These are phyloP conservation scores for Phyllopteryx taeniolatus DNA, from an alignment of 2,113 vertebrate species.

Conservation along the genomic window DNA sequence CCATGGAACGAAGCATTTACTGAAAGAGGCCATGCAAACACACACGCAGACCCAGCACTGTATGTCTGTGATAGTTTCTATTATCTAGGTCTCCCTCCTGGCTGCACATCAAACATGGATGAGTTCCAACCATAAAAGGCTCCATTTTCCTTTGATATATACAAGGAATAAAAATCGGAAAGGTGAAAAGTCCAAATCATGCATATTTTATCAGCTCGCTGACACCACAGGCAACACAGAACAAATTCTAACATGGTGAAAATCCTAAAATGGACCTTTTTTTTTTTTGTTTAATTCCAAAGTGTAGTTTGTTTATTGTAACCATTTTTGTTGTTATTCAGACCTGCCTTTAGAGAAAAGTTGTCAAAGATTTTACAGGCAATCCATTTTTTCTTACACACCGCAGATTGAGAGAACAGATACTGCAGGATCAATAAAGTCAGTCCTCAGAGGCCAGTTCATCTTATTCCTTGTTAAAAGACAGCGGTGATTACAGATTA, in stretches of 20 bases:
- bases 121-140: slow-evolving; percentile 71
- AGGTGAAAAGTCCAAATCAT: slow-evolving; percentile 72
- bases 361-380: neutral
- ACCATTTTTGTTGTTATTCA: neutral
- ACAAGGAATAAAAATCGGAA: slow-evolving; percentile 70
- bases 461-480: slow-evolving; percentile 32
- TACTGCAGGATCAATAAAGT: slow-evolving; percentile 23
- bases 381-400: neutral
- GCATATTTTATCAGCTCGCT: slow-evolving; percentile 63
- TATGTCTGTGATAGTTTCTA: slow-evolving; percentile 65
- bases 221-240: slow-evolving; percentile 67
- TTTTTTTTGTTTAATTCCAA: no score
- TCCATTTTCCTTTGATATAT: slow-evolving; percentile 72
- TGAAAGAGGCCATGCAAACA: slow-evolving; percentile 21
- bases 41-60: slow-evolving; percentile 30
- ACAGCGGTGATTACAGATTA: slow-evolving; percentile 44
- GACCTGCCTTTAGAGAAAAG: neutral
- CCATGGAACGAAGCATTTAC: slow-evolving; percentile 42
- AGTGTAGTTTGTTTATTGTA: neutral
- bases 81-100: slow-evolving; percentile 72
- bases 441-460: slow-evolving; percentile 30
- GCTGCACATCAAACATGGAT: slow-evolving; percentile 75
- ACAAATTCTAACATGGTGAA: slow-evolving; percentile 56
- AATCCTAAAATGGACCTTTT: slow-evolving; percentile 61
- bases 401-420: slow-evolving; percentile 15